These are phyloP conservation scores for Apamea monoglypha DNA, from an alignment of 2,888 invertebrate genomes.

Conservation along the genomic window DNA sequence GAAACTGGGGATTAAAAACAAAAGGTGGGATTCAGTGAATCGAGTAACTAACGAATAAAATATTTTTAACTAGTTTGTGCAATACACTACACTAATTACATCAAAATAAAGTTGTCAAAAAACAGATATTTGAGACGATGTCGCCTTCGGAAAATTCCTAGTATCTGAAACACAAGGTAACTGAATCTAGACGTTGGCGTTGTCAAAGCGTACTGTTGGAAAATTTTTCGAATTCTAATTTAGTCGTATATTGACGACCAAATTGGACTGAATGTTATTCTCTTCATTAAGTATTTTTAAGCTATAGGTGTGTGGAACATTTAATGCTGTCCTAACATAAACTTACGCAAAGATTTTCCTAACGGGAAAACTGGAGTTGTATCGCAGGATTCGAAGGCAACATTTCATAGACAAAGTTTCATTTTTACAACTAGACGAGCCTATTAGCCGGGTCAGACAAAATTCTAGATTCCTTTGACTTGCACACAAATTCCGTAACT, in stretches of 20 bases:
- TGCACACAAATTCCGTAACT: too few relatives aligned
- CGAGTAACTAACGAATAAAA: not conserved
- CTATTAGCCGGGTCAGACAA: not conserved
- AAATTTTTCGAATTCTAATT: not conserved
- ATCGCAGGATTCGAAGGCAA: too few relatives aligned
- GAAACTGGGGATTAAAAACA: constrained; percentile 21
- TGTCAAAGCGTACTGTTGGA: not conserved
- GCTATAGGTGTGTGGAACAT: not conserved
- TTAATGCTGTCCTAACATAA: not conserved
- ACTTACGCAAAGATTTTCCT: not conserved
- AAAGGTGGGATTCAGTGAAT: constrained; percentile 3
- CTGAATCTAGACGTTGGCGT: not conserved
- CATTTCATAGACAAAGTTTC: not conserved
- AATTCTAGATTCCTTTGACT: not conserved
- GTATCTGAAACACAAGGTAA: not conserved
- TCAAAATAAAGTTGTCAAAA: not conserved
- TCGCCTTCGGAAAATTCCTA: not conserved
- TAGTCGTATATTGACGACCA: not conserved
- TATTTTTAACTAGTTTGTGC: not conserved
- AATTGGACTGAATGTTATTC: not conserved
- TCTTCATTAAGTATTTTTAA: not conserved
- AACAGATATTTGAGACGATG: not conserved
- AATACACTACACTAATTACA: too few relatives aligned
- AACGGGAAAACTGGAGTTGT: not conserved
- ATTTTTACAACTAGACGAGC: not conserved